Percentiles rank a stretch among this genome's conserved stretches.
Evolutionary conservation across 92 coral and sea anemone species (phyloP).

Genomic region (Zoanthus sansibaricus): DNA sequence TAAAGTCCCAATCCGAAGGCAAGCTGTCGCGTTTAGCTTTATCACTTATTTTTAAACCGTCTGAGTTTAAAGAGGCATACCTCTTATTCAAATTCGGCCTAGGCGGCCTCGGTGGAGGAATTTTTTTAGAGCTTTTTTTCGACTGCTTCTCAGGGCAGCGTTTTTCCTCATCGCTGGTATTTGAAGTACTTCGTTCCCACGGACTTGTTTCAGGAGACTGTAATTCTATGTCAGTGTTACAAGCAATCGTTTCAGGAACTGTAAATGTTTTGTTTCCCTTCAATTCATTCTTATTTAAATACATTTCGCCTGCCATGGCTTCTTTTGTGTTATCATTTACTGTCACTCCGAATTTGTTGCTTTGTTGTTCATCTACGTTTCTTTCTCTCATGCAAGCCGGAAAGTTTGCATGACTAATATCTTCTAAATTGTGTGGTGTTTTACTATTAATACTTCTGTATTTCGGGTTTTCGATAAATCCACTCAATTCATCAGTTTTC

Average conservation of each 20-base stretch:
- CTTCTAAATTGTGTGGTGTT: neutral
- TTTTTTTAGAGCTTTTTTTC: neutral
- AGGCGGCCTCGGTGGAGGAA: slow-evolving; percentile 22
- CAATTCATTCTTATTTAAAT: slow-evolving; percentile 6
- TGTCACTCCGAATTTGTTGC: slow-evolving; percentile 27
- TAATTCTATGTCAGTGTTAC: neutral
- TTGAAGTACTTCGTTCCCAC: slow-evolving; percentile 1
- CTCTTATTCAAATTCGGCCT: slow-evolving; percentile 23
- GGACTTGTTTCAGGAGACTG: neutral
- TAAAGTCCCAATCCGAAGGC: slow-evolving; percentile 22
- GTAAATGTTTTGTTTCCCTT: neutral
- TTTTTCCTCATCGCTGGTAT: slow-evolving; percentile 32
- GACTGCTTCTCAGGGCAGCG: neutral
- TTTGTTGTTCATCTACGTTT: slow-evolving; percentile 29
- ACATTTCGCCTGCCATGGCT: neutral
- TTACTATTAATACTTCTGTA: neutral
- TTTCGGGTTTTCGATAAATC: neutral
- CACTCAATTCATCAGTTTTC: neutral
- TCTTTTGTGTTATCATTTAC: slow-evolving; percentile 23
- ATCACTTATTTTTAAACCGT: slow-evolving; percentile 4
- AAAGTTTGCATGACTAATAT: slow-evolving; percentile 39
- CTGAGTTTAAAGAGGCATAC: slow-evolving; percentile 26
- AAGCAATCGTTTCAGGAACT: neutral
- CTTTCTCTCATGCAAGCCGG: neutral
- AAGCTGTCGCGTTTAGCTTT: slow-evolving; percentile 28